These are phyloP conservation scores for Marasmarcha lunaedactyla DNA, from an alignment of 2,888 invertebrate species.

Conservation along the genomic window DNA sequence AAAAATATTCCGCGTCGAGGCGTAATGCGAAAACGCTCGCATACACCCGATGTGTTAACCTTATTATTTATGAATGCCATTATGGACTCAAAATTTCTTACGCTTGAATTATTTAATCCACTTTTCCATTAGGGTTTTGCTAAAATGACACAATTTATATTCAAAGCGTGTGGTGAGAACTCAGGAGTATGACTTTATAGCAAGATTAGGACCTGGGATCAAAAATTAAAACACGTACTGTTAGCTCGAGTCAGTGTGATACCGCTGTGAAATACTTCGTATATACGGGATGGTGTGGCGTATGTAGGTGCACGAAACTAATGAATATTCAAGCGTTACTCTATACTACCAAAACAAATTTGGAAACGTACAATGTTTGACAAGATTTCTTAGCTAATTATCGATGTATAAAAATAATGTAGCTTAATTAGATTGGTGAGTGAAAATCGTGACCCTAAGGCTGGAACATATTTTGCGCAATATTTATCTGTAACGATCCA, in stretches of 20 bases:
- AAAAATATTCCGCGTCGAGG: conserved; percentile 6
- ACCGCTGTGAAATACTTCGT: not conserved
- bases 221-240: conserved; percentile 40
- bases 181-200: conserved; percentile 50
- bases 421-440: too few species aligned
- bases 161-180: conserved; percentile 39
- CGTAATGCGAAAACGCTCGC: conserved; percentile 14
- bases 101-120: conserved; percentile 64
- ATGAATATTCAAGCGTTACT: too few species aligned
- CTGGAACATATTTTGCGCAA: too few species aligned
- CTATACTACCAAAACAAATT: too few species aligned
- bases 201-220: conserved; percentile 46
- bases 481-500: too few species aligned
- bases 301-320: too few species aligned
- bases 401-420: too few species aligned
- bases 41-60: conserved; percentile 42
- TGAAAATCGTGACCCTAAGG: too few species aligned
- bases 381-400: too few species aligned
- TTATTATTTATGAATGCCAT: conserved; percentile 60
- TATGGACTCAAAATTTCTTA: conserved; percentile 63
- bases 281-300: not conserved
- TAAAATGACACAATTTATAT: conserved; percentile 65
- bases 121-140: conserved; percentile 65
- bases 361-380: too few species aligned
- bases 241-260: conserved; percentile 8